A percentile compares a stretch with the other conserved stretches of the same genome.
These are phyloP conservation scores for Euwallacea fornicatus DNA, from an alignment of 1,140 invertebrate genomes.

Conservation along the genomic window DNA sequence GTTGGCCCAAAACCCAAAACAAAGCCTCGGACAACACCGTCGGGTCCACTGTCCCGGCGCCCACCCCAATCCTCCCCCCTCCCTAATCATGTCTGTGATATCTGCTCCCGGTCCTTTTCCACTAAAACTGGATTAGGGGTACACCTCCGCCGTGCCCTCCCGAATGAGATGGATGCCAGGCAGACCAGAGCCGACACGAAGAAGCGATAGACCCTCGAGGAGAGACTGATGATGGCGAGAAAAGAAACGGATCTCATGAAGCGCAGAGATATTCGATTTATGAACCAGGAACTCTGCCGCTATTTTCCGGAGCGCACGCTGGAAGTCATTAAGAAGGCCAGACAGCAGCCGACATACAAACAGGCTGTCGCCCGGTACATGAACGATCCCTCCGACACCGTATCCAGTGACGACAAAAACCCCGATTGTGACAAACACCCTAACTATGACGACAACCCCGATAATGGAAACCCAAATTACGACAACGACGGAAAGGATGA, in stretches of 20 bases:
- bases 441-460: not conserved
- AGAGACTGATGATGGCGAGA: slow-evolving; percentile 3
- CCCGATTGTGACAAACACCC: not conserved
- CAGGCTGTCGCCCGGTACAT: not conserved
- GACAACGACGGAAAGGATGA: not conserved
- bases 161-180: not conserved
- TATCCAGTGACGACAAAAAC: no score
- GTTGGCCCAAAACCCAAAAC: slow-evolving; percentile 8
- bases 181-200: not conserved
- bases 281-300: not conserved
- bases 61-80: not conserved
- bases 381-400: not conserved
- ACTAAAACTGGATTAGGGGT: slow-evolving; percentile 6
- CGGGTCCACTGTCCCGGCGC: not conserved
- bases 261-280: not conserved
- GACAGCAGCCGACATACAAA: not conserved
- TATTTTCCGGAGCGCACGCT: no score
- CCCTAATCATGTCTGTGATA: no score
- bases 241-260: no score
- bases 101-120: not conserved
- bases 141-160: not conserved
- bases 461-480: not conserved
- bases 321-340: slow-evolving; percentile 1
- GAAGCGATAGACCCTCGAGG: not conserved
- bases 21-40: slow-evolving; percentile 5